These are phyloP conservation scores for Folsomia candida DNA, from an alignment of 2,888 invertebrate species.

Conservation along the genomic window DNA sequence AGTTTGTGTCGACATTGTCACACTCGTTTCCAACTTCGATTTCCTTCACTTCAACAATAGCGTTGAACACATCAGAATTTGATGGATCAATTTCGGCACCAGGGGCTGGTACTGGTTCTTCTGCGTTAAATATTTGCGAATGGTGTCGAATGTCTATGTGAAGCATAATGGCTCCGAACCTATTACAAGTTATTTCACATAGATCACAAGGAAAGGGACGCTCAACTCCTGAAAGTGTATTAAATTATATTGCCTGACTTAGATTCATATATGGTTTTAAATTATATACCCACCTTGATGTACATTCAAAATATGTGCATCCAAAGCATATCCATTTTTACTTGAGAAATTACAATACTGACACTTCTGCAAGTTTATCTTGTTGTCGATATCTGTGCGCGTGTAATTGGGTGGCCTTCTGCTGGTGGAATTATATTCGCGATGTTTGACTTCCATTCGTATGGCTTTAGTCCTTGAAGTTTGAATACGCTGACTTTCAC, in stretches of 20 bases:
- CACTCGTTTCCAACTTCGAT: background rate
- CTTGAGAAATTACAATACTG: background rate
- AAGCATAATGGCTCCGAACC: background rate
- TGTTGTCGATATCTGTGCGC: too few relatives aligned
- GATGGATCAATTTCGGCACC: background rate
- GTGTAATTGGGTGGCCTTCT: too few relatives aligned
- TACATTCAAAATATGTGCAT: background rate
- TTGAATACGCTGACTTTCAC: too few relatives aligned
- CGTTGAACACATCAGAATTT: background rate
- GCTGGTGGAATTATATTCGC: too few relatives aligned
- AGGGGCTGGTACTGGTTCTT: background rate
- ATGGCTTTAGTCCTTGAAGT: too few relatives aligned
- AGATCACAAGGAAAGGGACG: background rate
- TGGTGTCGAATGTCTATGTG: background rate
- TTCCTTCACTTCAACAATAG: background rate
- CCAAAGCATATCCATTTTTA: background rate
- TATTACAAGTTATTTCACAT: background rate
- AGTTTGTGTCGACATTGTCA: too few relatives aligned
- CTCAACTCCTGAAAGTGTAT: background rate
- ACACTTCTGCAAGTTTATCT: background rate
- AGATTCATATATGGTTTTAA: too few relatives aligned
- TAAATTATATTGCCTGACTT: background rate
- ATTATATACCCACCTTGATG: too few relatives aligned
- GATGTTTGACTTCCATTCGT: too few relatives aligned
- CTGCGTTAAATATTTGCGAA: background rate